Evolutionary conservation across 2,113 vertebrate species (phyloP), one percentile per base, ranked within the genome.

Genomic region (Myotis davidii): DNA sequence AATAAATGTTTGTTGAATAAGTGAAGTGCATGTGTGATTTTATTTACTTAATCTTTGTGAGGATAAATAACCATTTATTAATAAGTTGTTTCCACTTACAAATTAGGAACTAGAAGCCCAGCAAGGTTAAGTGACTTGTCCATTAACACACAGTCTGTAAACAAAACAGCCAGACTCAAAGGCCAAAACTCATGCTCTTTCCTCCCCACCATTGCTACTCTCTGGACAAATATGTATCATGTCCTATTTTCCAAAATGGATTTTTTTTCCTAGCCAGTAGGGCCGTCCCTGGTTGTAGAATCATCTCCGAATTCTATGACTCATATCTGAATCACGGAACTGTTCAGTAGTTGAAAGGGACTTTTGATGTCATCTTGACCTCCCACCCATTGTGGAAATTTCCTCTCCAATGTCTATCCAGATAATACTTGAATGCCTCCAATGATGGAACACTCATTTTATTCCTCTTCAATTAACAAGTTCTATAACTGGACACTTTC

Each of bases 351-450:
- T 84, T 97, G 94, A 93, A 92, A 94, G 91, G 86, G 95, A 96
- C 93, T 95, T 95, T 91, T 92, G 97, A 96, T 96, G 96, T 97
- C 97, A 97, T 92, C 50, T 64, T 34, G 88, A 97, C 89, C 92
- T 96, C 96, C 95, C 78, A 92, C 96, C 94, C 91, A 92, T 25
- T 96, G 95, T 92, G 97, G 97, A 97, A 97, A 97, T 97, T 97
- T 97, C 97, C 97, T 91, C 86, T 89, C 73, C 77, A 48, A 1
- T 72, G 78, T 94, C 73, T 94, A 18, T 54, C 72, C 61, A 82
- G 67, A 54, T 34, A 78, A 81, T 64, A 39, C 77, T 48, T 96
- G 94, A 83, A 97, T 91, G 92, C 92, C 73, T 84, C 74, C 27
- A 59, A 91, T 81, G 78, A 94, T 2, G 54, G 48, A 67, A 77